A percentile compares a stretch with the other conserved stretches of the same genome.
Evolutionary conservation across 2,797 vertebrate genomes (phyloP).

Genomic region (Rhadinocentrus ornatus): DNA sequence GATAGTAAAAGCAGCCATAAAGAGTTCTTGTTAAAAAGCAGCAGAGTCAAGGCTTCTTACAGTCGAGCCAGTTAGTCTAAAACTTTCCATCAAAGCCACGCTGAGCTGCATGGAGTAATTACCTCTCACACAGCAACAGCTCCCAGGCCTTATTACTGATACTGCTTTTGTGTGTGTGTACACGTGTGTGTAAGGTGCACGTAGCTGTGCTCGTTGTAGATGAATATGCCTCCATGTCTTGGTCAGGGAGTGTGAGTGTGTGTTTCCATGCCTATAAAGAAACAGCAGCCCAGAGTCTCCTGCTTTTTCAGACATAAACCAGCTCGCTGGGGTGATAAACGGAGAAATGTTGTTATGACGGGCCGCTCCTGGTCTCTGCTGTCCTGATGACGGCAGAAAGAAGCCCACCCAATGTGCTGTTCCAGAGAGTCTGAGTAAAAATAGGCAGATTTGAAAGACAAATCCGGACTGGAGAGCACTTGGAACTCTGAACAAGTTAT

Average conservation of each 20-base stretch:
- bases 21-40: constrained; percentile 67
- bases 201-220: constrained; percentile 10
- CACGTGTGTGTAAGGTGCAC: constrained; percentile 32
- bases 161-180: constrained; percentile 42
- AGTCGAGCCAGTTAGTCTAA: constrained; percentile 73
- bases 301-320: constrained; percentile 65
- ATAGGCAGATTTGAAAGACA: constrained; percentile 30
- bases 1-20: constrained; percentile 63
- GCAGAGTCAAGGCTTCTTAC: constrained; percentile 59
- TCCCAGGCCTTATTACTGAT: constrained; percentile 75
- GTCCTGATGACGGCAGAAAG: constrained; percentile 53
- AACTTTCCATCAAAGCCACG: constrained; percentile 78
- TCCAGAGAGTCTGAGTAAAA: constrained; percentile 40
- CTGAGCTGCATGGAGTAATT: constrained; percentile 74
- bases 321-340: constrained; percentile 65
- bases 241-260: constrained; percentile 39
- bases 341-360: constrained; percentile 66
- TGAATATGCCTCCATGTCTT: constrained; percentile 38
- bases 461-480: constrained; percentile 13
- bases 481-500: neutral
- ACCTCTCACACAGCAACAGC: constrained; percentile 70
- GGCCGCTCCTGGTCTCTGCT: constrained; percentile 52
- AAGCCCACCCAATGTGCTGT: constrained; percentile 63
- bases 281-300: constrained; percentile 50
- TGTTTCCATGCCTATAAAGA: constrained; percentile 47